phyloP scores from a whole-genome alignment of 2,113 vertebrate genomes.

The Laterallus jamaicensis region DNA sequence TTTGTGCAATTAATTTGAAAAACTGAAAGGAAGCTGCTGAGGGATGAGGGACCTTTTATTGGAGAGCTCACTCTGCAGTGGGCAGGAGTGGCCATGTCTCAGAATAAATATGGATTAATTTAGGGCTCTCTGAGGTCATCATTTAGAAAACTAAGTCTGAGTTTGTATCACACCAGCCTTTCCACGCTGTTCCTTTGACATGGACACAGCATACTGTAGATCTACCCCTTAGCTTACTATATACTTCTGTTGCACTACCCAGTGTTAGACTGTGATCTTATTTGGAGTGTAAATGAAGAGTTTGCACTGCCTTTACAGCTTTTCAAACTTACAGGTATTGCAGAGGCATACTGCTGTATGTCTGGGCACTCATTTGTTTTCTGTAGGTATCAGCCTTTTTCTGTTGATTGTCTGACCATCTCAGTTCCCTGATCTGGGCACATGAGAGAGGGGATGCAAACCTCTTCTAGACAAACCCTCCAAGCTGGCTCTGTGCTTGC shows the following conservation, averaged over 20 bases:
- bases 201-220: not conserved
- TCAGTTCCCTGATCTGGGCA: not conserved
- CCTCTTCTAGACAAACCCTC: not conserved
- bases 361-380: not conserved
- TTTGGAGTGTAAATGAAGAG: not conserved
- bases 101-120: not conserved
- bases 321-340: not conserved
- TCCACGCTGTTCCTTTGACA: not conserved
- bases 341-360: not conserved
- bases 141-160: not conserved
- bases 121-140: not conserved
- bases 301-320: not conserved
- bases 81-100: not conserved
- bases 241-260: accelerated
- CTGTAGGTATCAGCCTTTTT: not conserved
- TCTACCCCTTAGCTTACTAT: not conserved
- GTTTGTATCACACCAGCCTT: not conserved
- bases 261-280: not conserved
- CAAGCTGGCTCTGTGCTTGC: not conserved
- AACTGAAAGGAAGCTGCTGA: not conserved
- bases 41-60: not conserved
- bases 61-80: not conserved
- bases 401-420: not conserved
- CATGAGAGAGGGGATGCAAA: not conserved
- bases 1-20: not conserved